Percentiles rank a stretch among this genome's conserved stretches.
phyloP scores from a whole-genome alignment of 1,140 invertebrate species.

The Hetaerina americana region DNA sequence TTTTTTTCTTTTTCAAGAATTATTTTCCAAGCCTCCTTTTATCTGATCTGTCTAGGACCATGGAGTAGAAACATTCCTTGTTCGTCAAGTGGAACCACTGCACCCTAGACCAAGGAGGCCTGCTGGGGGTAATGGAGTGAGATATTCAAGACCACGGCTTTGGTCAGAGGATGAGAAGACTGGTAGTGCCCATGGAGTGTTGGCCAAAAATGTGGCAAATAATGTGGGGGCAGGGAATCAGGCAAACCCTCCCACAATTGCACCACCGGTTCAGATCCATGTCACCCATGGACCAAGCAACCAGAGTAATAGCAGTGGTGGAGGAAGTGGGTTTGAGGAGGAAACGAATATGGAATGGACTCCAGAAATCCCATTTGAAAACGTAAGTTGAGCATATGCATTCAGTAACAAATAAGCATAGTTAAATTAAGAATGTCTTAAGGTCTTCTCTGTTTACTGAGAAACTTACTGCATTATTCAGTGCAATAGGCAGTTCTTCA shows the following conservation, averaged over 20 bases:
- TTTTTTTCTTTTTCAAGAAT: too few species aligned
- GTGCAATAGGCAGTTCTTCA: too few species aligned
- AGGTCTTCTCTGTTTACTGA: too few species aligned
- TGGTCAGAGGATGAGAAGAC: constrained; percentile 20
- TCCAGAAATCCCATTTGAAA: constrained; percentile 82
- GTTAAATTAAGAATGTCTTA: too few species aligned
- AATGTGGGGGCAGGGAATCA: background rate
- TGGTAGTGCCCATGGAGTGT: background rate
- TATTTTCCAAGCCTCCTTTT: too few species aligned
- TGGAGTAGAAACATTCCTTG: constrained; percentile 84
- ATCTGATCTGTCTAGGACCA: constrained; percentile 35
- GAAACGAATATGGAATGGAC: constrained; percentile 71
- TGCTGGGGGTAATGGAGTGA: constrained; percentile 14
- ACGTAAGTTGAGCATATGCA: constrained; percentile 55
- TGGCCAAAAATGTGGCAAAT: background rate
- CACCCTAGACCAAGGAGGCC: constrained; percentile 32
- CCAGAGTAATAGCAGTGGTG: background rate
- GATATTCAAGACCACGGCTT: constrained; percentile 17
- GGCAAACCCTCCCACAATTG: background rate
- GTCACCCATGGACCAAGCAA: background rate
- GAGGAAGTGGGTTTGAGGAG: constrained; percentile 40
- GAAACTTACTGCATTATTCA: too few species aligned
- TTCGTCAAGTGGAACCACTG: constrained; percentile 67
- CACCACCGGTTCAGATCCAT: background rate
- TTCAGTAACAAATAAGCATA: too few species aligned